Evolutionary conservation across 2,888 invertebrate species (phyloP).

Genomic region (Euproctis similis): DNA sequence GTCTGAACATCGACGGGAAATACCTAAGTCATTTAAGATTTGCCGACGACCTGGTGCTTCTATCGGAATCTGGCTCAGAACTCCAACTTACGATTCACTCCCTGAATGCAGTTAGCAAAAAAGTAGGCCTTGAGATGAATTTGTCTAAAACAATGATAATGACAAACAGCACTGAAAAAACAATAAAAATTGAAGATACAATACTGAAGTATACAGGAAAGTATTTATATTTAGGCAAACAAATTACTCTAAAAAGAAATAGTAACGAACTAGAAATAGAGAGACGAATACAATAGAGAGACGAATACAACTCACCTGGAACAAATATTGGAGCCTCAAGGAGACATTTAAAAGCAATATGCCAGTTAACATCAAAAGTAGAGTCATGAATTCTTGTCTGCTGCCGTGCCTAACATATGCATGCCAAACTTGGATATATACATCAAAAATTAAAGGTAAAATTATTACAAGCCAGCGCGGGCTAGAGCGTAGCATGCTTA

Average conservation of each 20-base stretch:
- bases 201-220: constrained; percentile 4
- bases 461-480: too few relatives aligned
- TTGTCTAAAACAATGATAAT: constrained; percentile 5
- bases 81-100: background rate
- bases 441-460: too few relatives aligned
- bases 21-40: constrained; percentile 9
- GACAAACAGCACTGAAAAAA: constrained; percentile 7
- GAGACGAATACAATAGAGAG: too few relatives aligned
- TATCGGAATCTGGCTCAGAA: constrained; percentile 7
- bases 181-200: constrained; percentile 6
- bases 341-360: constrained; percentile 13
- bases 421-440: constrained; percentile 4
- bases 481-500: too few relatives aligned
- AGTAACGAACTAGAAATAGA: constrained; percentile 11
- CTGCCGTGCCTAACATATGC: constrained; percentile 5
- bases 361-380: constrained; percentile 2
- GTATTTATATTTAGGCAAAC: constrained; percentile 13
- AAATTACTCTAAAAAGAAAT: constrained; percentile 8
- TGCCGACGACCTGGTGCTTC: constrained; percentile 10
- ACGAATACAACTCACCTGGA: constrained; percentile 14
- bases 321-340: constrained; percentile 15
- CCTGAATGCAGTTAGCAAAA: background rate
- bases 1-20: constrained; percentile 6
- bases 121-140: background rate
- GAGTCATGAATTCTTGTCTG: constrained; percentile 1